Evolutionary conservation across 2,797 vertebrate species (phyloP).

Genomic region (Huso huso): DNA sequence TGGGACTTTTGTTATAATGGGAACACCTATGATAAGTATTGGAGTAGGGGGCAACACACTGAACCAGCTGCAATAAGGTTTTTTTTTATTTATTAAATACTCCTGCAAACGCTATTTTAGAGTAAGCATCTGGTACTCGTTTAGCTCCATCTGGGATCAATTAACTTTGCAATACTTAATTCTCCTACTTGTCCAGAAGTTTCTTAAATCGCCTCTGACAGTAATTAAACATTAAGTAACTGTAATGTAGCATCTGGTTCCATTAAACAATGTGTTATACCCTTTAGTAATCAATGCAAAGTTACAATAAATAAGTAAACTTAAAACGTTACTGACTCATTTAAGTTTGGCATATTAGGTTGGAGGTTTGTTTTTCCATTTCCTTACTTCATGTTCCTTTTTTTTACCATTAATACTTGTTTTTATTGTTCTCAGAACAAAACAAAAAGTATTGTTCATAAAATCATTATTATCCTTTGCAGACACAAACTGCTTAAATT

Average conservation of each 20-base stretch:
- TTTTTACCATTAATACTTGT: too few relatives aligned
- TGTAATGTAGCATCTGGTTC: constrained; percentile 2
- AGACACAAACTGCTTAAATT: too few relatives aligned
- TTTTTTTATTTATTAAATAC: background rate
- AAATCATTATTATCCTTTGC: too few relatives aligned
- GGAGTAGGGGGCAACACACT: background rate
- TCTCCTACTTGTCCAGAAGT: constrained; percentile 4
- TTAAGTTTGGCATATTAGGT: too few relatives aligned
- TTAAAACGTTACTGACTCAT: too few relatives aligned
- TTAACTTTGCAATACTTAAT: constrained; percentile 9
- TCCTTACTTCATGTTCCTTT: too few relatives aligned
- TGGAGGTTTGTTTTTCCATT: too few relatives aligned
- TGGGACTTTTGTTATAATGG: background rate
- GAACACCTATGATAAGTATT: constrained; percentile 9
- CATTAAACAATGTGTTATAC: constrained; percentile 1
- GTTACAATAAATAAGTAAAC: constrained; percentile 3
- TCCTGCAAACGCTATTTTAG: constrained; percentile 9
- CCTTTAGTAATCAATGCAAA: constrained; percentile 2
- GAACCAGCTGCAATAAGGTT: background rate
- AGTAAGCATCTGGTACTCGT: constrained; percentile 13
- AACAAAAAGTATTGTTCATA: too few relatives aligned
- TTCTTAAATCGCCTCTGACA: constrained; percentile 4
- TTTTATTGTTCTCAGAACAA: too few relatives aligned
- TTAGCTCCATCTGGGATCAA: constrained; percentile 8
- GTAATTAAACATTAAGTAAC: constrained; percentile 7